Base-by-base conservation (phyloP, 1,140 invertebrate species). In the Limonius californicus region DNA sequence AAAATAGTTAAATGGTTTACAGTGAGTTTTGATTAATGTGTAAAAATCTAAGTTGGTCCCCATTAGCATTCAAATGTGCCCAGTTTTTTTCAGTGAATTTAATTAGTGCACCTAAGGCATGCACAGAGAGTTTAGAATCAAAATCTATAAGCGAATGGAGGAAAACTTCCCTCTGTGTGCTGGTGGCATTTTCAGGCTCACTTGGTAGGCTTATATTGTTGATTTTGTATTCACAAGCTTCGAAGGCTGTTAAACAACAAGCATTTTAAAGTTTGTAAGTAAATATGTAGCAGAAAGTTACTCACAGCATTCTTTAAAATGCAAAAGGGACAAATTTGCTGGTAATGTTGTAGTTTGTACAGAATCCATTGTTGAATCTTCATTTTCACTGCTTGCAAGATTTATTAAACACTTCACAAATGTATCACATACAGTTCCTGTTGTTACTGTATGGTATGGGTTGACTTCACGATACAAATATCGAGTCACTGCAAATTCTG, bases 41-140 rank as follows among this genome's bases (percentile, higher is more conserved):
- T 11, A 62, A 21, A 62, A 62, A 62, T 35, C 14, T 57, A 11
- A 57, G 19, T 42, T 47, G 15, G 2, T 1, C 16, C 23, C 19
- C 15, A 15, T 35, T 16, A 6, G 12, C 7, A 50, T 53, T 50
- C n/a, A 62, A 35, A 21, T 57, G 45, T 7, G 82, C 79, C 80
- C 85, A 86, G 70, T 85, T 84, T 55, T 84, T 86, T 64, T 92
- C 89, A 50, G 92, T 65, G 71, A 85, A 91, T 70, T 85, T 85
- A 15, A 92, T 72, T 43, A 93, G 77, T 0, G 86, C 83, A n/a
- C 90, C 90, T 12, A 88, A 72, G 1, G 89, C 85, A 72, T 89
- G 82, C 0, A 92, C 80, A 73, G 84, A 85, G n/a, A 82, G 76
- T 1, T 77, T 76, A 61, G 84, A 84, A 39, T 83, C 80, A 69